Conservation (phyloP, 1,140 invertebrate species). For the Drosophila bocqueti region DNA sequence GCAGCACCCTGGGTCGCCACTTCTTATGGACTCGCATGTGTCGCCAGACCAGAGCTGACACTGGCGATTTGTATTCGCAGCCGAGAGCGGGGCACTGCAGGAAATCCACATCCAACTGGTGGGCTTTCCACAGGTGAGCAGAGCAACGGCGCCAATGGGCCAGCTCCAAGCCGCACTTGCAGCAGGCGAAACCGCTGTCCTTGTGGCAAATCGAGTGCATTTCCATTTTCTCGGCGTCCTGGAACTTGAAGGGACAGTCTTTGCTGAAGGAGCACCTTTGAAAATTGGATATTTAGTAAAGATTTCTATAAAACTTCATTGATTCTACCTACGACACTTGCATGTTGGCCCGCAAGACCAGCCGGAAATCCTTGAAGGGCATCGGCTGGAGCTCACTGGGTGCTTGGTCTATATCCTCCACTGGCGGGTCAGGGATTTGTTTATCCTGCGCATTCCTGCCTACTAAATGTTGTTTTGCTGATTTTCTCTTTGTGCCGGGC, state of each 20-base stretch:
- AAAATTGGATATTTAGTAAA: neutral
- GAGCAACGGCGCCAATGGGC: conserved; percentile 88
- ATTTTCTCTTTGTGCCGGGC: conserved; percentile 11
- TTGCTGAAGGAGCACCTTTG: conserved; percentile 85
- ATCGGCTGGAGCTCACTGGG: conserved; percentile 60
- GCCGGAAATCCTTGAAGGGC: conserved; percentile 77
- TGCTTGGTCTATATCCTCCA: neutral
- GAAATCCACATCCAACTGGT: conserved; percentile 89
- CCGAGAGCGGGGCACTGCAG: conserved; percentile 88
- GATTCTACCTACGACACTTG: conserved; percentile 43
- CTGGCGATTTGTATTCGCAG: conserved; percentile 87
- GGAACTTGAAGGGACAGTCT: conserved; percentile 86
- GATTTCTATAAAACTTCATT: neutral
- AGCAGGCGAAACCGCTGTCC: neutral
- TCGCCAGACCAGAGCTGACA: conserved; percentile 82
- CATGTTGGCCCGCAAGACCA: conserved; percentile 61
- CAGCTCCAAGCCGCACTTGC: conserved; percentile 85
- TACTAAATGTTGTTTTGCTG: conserved; percentile 9
- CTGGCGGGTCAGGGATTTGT: neutral
- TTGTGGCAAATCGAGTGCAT: conserved; percentile 86
- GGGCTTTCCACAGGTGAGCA: conserved; percentile 89
- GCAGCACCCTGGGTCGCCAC: conserved; percentile 69
- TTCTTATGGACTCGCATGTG: conserved; percentile 79
- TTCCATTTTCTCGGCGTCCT: conserved; percentile 84
- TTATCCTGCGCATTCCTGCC: conserved; percentile 7